Base-by-base conservation (phyloP, 2,888 invertebrate species). In the Yponomeuta cagnagella region DNA sequence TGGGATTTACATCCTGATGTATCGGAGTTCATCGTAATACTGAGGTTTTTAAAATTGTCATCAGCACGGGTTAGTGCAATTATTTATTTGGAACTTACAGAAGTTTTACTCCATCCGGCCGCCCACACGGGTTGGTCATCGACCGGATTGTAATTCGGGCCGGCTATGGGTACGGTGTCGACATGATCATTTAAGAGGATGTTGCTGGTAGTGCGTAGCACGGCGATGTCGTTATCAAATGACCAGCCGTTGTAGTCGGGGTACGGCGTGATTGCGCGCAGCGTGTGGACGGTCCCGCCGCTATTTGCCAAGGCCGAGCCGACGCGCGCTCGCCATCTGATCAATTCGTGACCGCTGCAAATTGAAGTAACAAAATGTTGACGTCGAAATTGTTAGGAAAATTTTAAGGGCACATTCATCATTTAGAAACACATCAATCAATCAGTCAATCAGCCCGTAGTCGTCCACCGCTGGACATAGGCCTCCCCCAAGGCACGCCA, bases 201-300 rank as follows among this genome's bases (percentile, higher is more conserved):
- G 4, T 67, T 70, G 0, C 71, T 67, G 2, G 74, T 33, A 0
- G 80, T 73, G n/a, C 79, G 82, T 33, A 90, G 30, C 6, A 92
- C 74, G 12, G 84, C 80, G 23, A 90, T 74, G 72, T 92, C 91
- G 72, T 80, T 81, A 63, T 81, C 77, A 0, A 73, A 12, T 1
- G 74, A 78, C 0, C 10, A 0, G 0, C 63, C 0, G 72, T 84
- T 80, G 77, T 82, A 93, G 63, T 74, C 70, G 0, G 81, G 77
- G 73, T 93, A 88, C 15, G 73, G 75, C 23, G 79, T 76, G 70
- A 80, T 76, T 9, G 6, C 30, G 10, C 69, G 43, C 0, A 76
- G 43, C 48, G 71, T 73, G 72, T 78, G 74, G 1, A 83, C 78
- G 0, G 64, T 65, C 2, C 87, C 86, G 0, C 84, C 84, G 43